Conservation (phyloP, 1,140 invertebrate genomes). For the Bombus turneri region DNA sequence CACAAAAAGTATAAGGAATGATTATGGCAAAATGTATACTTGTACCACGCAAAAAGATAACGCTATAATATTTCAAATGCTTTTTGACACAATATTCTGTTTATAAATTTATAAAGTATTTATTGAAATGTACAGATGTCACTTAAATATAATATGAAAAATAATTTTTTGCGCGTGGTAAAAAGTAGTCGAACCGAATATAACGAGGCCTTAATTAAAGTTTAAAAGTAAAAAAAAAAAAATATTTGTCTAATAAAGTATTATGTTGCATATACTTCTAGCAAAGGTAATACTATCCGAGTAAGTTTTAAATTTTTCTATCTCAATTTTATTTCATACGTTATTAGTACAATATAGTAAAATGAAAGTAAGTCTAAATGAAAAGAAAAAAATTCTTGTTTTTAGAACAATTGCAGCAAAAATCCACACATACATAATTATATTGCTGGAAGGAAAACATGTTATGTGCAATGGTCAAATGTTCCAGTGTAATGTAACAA, state of each 20-base stretch:
- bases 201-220: conserved; percentile 60
- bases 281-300: conserved; percentile 3
- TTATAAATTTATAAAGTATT: conserved; percentile 38
- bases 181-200: conserved; percentile 55
- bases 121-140: conserved; percentile 42
- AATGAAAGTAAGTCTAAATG: conserved; percentile 3
- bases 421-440: conserved; percentile 1
- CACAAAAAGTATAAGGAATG: conserved; percentile 5
- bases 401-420: conserved; percentile 17
- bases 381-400: background rate
- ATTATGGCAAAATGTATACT: conserved; percentile 11
- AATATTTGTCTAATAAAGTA: conserved; percentile 51
- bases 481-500: conserved; percentile 31
- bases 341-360: conserved; percentile 6
- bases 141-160: conserved; percentile 24
- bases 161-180: conserved; percentile 56
- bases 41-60: background rate
- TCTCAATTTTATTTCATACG: conserved; percentile 35
- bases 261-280: conserved; percentile 54
- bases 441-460: conserved; percentile 4
- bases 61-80: conserved; percentile 30
- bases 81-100: conserved; percentile 38
- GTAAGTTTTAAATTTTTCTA: conserved; percentile 41
- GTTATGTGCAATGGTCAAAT: conserved; percentile 45
- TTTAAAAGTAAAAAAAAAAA: conserved; percentile 45